Base-by-base conservation (phyloP, 2,113 vertebrate genomes). In the mouse (Mus musculus) region DNA sequence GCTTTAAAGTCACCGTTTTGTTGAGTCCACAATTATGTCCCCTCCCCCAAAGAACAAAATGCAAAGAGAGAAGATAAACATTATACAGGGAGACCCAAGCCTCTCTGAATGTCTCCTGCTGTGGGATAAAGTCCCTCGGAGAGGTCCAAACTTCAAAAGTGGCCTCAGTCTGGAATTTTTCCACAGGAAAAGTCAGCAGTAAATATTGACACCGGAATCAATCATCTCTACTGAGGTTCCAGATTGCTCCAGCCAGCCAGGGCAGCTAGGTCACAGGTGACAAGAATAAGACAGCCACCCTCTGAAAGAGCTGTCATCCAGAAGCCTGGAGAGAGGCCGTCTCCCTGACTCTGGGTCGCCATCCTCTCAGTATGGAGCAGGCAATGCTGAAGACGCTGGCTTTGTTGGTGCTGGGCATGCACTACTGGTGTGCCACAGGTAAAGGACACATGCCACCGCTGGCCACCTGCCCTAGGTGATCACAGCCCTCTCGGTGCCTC, bases 121-220 rank as follows among this genome's bases (percentile, higher is more conserved):
- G 3, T 36, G 54, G 92, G 17, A 88, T 96, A 86, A 96, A 92
- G 93, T 96, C 95, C 88, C 72, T 13, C 0, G 10, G 8, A 28
- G 59, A 82, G 71, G 71, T 91, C 69, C 12, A 22, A 94, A 88
- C 78, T 97, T 94, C 93, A 84, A 95, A 92, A 93, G 92, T 75
- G 71, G 65, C 95, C 93, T 88, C 88, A 11, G 9, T 2, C 76
- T 95, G 92, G 89, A 78, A 30, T 39, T 39, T 1, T 39, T 97
- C 97, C 95, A 90, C 13, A 61, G 94, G 87, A 80, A 33, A 91
- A 75, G 95, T 73, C 72, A 87, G 96, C 80, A 89, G 87, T 90
- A 97, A 98, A 98, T 96, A 98, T 98, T 98, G 97, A 94, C 95
- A 80, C 13, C 36, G 0, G 0, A 96, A 97, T 98, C 98, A 90